phyloP scores from a whole-genome alignment of 2,797 vertebrate species.

The Coregonus suidteri region DNA sequence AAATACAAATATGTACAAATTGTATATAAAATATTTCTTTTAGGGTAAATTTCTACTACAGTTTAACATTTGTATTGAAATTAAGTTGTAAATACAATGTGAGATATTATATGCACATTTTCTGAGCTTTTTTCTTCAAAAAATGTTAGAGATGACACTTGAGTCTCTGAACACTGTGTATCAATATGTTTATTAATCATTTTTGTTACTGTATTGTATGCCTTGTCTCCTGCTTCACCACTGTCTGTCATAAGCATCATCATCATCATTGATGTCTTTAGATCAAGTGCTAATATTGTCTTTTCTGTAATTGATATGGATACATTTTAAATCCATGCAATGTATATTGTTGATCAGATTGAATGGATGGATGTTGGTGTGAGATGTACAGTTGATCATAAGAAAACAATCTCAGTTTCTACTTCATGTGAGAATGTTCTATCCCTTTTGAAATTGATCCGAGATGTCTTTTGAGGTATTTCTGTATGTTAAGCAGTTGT shows the following conservation, averaged over 20 bases:
- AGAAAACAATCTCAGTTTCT: conserved; percentile 54
- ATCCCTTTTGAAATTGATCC: conserved; percentile 66
- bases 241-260: conserved; percentile 59
- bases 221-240: conserved; percentile 56
- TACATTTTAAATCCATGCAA: conserved; percentile 65
- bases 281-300: conserved; percentile 71
- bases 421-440: conserved; percentile 57
- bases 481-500: conserved; percentile 72
- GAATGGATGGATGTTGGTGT: conserved; percentile 44
- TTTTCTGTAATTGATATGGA: conserved; percentile 74
- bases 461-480: conserved; percentile 73
- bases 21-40: conserved; percentile 83
- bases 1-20: conserved; percentile 80
- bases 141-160: conserved; percentile 61
- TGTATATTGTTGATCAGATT: conserved; percentile 67
- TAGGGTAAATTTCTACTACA: conserved; percentile 81
- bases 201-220: conserved; percentile 60
- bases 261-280: conserved; percentile 69
- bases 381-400: conserved; percentile 58
- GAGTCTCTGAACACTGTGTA: conserved; percentile 69
- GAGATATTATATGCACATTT: conserved; percentile 78
- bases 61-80: conserved; percentile 82
- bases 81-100: conserved; percentile 78
- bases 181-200: conserved; percentile 59
- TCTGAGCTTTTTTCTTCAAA: conserved; percentile 57